Base-by-base conservation (phyloP, 1,140 invertebrate genomes). In the Drosophila leontia region DNA sequence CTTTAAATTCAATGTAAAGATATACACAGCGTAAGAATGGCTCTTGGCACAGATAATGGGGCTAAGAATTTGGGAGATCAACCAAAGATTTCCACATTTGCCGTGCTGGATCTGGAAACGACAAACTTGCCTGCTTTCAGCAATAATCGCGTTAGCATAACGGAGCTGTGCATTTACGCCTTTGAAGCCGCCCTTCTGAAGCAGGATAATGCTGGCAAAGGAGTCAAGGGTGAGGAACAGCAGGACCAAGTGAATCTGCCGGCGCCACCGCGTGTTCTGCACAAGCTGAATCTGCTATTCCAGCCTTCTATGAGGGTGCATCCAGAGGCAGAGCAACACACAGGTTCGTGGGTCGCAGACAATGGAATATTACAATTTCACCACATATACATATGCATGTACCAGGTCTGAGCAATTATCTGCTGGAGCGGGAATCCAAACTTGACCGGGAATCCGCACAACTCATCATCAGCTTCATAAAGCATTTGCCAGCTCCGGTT, bases 351-450 rank as follows among this genome's bases (percentile, higher is more conserved):
- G 11, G 9, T n/a, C 9, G 15, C 9, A 37, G 44, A 19, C 11
- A 5, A 59, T 17, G 39, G 15, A 47, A 9, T 26, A 7, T 42
- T 45, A 8, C 7, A 23, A 60, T 53, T 44, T 44, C 23, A 17
- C 50, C 48, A 93, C 23, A 50, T 32, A 32, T 51, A 5, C 34
- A 34, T 50, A 12, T 35, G 9, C 3, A 35, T 15, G 13, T 93
- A 93, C 17, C 75, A 96, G 96, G 96, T n/a, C 86, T 97, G 15
- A 94, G 93, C 47, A 96, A 96, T 87, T 93, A 95, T n/a, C 65
- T 92, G 23, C 84, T 97, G 41, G 94, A 95, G 78, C 80, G 94
- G 47, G 94, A 95, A 75, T 92, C 92, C 8, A 74, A 87, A 26
- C 97, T 97, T 86, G 93, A 95, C 78, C 78, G 92, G 29, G 93